Percentiles rank a stretch among this genome's conserved stretches.
These are phyloP conservation scores for Cantharis lateralis DNA, from an alignment of 2,888 invertebrate genomes.

Conservation along the genomic window DNA sequence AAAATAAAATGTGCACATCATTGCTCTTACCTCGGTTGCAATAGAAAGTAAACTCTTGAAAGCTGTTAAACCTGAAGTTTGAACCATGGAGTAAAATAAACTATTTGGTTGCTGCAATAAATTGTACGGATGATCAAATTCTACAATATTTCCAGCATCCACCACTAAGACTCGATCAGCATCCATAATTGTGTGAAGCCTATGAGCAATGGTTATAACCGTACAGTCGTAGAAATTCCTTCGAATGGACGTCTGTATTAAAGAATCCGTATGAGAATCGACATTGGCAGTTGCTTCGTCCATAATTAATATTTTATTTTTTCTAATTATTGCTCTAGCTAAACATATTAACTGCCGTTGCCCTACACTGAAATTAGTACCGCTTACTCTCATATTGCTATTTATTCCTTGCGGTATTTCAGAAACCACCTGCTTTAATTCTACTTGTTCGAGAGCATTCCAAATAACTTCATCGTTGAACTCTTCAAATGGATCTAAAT, in stretches of 20 bases:
- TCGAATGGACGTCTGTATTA: slow-evolving; percentile 75
- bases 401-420: slow-evolving; percentile 68
- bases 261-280: slow-evolving; percentile 72
- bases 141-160: background rate
- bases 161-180: background rate
- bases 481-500: slow-evolving; percentile 87
- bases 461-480: slow-evolving; percentile 79
- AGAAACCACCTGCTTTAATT: slow-evolving; percentile 55
- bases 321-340: slow-evolving; percentile 63
- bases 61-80: background rate
- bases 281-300: slow-evolving; percentile 82
- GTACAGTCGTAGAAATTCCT: slow-evolving; percentile 73
- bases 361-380: slow-evolving; percentile 45
- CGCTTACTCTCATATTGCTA: slow-evolving; percentile 72
- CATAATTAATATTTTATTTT: slow-evolving; percentile 46
- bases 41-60: background rate
- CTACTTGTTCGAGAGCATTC: slow-evolving; percentile 69
- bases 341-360: slow-evolving; percentile 72
- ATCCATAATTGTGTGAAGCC: slow-evolving; percentile 82
- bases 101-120: background rate
- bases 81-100: background rate
- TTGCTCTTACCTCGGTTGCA: background rate
- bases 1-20: background rate
- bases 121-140: background rate
- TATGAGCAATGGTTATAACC: slow-evolving; percentile 79